Base-by-base conservation (phyloP, 2,888 invertebrate species). In the Aphrophora alni region DNA sequence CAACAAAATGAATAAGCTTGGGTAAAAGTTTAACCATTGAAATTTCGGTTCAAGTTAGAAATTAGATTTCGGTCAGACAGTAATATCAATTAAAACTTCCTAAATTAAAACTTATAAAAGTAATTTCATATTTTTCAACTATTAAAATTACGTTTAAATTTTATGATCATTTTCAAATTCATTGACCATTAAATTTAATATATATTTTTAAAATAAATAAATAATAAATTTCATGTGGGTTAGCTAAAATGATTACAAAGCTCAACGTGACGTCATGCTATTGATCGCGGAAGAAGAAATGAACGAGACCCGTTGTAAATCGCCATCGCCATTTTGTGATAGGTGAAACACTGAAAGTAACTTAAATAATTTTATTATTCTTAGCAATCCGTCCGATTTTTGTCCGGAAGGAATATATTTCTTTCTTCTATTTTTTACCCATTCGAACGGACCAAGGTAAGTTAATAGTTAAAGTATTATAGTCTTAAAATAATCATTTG, bases 391-490 rank as follows among this genome's bases (percentile, higher is more conserved):
- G 87, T 86, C 87, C 86, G 86, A 86, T 59, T 86, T 85, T 84
- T 87, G 87, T 87, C 87, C 86, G 87, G 86, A 87, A 87, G 88
- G 88, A 88, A 87, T 87, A 85, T 87, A 87, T 88, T 87, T 88
- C 88, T 91, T 91, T 91, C 91, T 90, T 91, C 90, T 91, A 90
- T 90, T 90, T 89, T 91, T 89, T 90, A 92, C 91, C 92, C 91
- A 92, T 92, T 92, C 91, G 93, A 92, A 93, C 93, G 93, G 92
- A 94, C 94, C 93, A 93, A 93, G 93, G 94, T 94, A 91, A 87
- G 87, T 87, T 85, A 59, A 21, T 21, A 12, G 1, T 59, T 59
- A 59, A 21, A 21, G 59, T 21, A 21, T 4, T 21, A 2, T 59
- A 59, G 5, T 21, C 21, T 21, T 59, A 21, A 59, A 59, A 59